phyloP scores from a whole-genome alignment of 1,140 invertebrate genomes.

The Gonioctena quinquepunctata region DNA sequence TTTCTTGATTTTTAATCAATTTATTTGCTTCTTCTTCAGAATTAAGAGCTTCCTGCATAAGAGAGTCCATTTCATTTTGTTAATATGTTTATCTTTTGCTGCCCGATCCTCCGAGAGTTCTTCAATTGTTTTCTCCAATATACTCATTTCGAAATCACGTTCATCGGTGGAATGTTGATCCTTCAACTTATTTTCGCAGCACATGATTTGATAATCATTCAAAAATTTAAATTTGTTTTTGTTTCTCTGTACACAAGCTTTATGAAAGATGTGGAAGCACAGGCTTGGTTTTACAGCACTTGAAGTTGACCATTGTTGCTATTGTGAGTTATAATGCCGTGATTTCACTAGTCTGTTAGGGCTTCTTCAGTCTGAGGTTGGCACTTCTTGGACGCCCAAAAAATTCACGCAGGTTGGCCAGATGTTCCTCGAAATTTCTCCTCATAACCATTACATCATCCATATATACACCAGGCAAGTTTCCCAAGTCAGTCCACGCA shows the following conservation, averaged over 20 bases:
- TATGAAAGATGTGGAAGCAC: background rate
- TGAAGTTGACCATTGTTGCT: too few species aligned
- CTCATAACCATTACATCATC: too few species aligned
- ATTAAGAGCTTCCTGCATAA: background rate
- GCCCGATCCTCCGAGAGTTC: background rate
- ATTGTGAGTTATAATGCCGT: too few species aligned
- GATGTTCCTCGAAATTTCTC: too few species aligned
- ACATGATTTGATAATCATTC: background rate
- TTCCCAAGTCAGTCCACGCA: too few species aligned
- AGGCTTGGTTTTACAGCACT: too few species aligned
- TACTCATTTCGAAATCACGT: background rate
- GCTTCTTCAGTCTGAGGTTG: too few species aligned
- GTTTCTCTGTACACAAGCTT: background rate
- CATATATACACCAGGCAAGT: too few species aligned
- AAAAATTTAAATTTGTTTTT: background rate
- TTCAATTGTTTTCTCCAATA: background rate
- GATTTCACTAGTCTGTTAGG: too few species aligned
- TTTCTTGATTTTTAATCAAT: background rate
- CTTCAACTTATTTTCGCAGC: background rate
- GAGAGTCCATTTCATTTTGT: constrained; percentile 1
- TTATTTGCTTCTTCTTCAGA: background rate
- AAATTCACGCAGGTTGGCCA: too few species aligned
- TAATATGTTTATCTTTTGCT: background rate
- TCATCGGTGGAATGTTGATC: background rate
- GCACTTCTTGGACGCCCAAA: too few species aligned